Evolutionary conservation across 1,140 invertebrate genomes (phyloP).

Genomic region (Lepidurus packardi): DNA sequence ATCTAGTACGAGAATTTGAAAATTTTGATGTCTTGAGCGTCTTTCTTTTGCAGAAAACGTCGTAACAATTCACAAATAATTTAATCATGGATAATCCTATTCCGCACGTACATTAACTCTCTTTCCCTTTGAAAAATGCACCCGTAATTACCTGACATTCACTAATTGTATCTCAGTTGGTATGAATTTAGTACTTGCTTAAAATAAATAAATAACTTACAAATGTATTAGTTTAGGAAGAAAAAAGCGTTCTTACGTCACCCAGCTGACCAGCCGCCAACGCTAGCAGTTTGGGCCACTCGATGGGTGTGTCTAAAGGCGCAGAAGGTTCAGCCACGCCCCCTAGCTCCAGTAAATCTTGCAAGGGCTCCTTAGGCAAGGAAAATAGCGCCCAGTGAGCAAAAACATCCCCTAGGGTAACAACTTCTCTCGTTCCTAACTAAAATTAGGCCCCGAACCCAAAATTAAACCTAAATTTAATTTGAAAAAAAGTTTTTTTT

Average conservation of each 20-base stretch:
- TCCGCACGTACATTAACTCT: slow-evolving; percentile 2
- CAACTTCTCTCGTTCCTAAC: slow-evolving; percentile 6
- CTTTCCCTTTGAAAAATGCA: background rate
- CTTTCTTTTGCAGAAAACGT: no score
- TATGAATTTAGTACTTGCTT: no score
- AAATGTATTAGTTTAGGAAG: background rate
- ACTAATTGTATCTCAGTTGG: background rate
- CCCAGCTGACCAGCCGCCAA: slow-evolving; percentile 33
- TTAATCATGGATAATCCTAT: background rate
- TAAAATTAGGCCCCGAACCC: background rate
- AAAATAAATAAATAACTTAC: no score
- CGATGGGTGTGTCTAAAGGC: slow-evolving; percentile 24
- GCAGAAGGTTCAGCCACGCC: slow-evolving; percentile 25
- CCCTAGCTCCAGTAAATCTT: slow-evolving; percentile 31
- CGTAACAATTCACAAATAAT: background rate
- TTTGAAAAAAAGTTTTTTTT: background rate
- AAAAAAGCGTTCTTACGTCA: slow-evolving; percentile 30
- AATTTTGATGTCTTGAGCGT: no score
- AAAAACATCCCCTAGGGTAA: slow-evolving; percentile 22
- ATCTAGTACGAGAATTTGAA: no score
- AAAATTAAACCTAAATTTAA: background rate
- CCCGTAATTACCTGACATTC: background rate
- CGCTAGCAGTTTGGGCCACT: slow-evolving; percentile 33
- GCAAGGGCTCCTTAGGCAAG: slow-evolving; percentile 24
- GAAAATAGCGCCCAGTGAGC: slow-evolving; percentile 30